phyloP scores from a whole-genome alignment of 2,888 invertebrate genomes.

The Tenodera sinensis region DNA sequence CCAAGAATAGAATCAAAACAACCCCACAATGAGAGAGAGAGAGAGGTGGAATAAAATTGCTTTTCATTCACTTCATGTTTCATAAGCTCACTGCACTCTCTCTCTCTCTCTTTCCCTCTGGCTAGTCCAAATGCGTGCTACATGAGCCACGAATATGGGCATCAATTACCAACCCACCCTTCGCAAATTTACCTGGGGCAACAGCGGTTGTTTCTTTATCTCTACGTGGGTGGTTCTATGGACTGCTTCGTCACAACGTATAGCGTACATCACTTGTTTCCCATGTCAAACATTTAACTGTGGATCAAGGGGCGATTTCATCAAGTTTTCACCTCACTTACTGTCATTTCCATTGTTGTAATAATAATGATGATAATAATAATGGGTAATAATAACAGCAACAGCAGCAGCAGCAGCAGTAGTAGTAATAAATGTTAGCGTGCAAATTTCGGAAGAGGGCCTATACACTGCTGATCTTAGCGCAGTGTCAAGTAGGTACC shows the following conservation, averaged over 20 bases:
- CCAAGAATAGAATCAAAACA: not conserved
- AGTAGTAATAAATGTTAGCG: too few relatives aligned
- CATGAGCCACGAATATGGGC: not conserved
- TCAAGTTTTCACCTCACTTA: too few relatives aligned
- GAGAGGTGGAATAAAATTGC: not conserved
- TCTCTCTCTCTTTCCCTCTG: not conserved
- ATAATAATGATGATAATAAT: too few relatives aligned
- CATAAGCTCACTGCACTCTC: not conserved
- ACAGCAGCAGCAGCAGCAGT: too few relatives aligned
- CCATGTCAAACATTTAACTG: not conserved
- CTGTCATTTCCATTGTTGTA: too few relatives aligned
- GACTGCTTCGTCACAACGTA: not conserved
- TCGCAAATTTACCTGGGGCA: not conserved
- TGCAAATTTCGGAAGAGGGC: too few relatives aligned
- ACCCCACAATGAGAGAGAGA: too few relatives aligned
- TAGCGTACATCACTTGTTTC: not conserved
- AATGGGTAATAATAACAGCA: too few relatives aligned
- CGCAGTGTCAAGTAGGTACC: too few relatives aligned
- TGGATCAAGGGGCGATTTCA: too few relatives aligned
- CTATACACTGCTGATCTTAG: too few relatives aligned
- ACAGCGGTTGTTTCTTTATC: not conserved
- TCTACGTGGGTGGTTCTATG: not conserved
- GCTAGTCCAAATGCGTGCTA: not conserved
- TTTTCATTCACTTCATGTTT: not conserved
- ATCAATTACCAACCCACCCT: not conserved